phyloP scores from a whole-genome alignment of 64 coral and sea anemone genomes.

The Dendronephthya gigantea region DNA sequence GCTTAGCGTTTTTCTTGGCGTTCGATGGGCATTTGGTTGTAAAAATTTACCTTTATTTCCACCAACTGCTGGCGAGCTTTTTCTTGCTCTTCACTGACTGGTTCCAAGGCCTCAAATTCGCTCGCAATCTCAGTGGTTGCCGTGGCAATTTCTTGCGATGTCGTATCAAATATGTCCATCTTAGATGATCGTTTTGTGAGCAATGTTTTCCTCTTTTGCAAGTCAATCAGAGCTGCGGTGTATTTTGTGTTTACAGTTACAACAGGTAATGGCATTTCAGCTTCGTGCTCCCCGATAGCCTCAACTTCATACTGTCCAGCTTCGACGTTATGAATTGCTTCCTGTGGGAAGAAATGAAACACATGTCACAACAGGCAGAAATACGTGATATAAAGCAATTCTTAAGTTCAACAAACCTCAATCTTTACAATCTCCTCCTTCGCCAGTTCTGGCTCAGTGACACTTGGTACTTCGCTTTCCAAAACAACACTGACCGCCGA shows the following conservation, averaged over 20 bases:
- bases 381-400: too few relatives aligned
- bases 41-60: neutral
- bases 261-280: neutral
- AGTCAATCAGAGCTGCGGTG: neutral
- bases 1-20: too few relatives aligned
- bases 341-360: neutral
- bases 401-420: neutral
- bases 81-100: neutral
- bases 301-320: neutral
- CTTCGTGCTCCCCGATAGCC: neutral
- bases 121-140: neutral
- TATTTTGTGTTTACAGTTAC: neutral
- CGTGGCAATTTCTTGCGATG: neutral
- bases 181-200: slow-evolving; percentile 4
- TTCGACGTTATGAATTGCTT: neutral
- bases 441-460: neutral
- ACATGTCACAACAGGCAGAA: too few relatives aligned
- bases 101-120: neutral
- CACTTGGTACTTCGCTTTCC: slow-evolving; percentile 7
- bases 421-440: slow-evolving; percentile 1
- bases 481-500: neutral
- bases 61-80: neutral
- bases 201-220: slow-evolving; percentile 1
- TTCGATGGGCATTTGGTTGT: too few relatives aligned
- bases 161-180: slow-evolving; percentile 18